Conservation (phyloP, 2,113 vertebrate genomes). For the Dendrocopos noguchii region DNA sequence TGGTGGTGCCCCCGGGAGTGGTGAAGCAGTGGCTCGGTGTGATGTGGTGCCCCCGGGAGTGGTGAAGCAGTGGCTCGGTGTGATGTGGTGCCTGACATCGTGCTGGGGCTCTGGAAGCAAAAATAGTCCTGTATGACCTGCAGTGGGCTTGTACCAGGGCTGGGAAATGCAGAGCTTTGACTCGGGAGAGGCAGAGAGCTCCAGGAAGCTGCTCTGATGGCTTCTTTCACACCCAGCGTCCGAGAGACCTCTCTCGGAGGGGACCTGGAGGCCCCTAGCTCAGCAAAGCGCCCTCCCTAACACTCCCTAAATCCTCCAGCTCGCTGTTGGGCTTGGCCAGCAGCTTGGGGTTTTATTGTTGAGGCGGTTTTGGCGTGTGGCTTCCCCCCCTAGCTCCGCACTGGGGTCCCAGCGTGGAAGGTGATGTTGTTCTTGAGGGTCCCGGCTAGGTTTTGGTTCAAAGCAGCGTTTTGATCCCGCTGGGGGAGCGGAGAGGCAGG, state of each 20-base stretch:
- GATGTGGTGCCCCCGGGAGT: not conserved
- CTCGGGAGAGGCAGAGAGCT: not conserved
- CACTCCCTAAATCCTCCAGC: not conserved
- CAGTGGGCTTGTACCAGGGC: not conserved
- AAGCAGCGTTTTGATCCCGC: rapidly evolving
- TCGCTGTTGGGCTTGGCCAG: not conserved
- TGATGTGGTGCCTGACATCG: not conserved
- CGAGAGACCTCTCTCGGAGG: not conserved
- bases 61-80: not conserved
- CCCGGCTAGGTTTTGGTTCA: not conserved
- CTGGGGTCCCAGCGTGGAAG: not conserved
- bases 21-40: not conserved
- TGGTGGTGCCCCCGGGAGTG: not conserved
- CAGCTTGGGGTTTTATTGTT: rapidly evolving
- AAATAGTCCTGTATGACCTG: not conserved
- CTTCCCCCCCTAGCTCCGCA: not conserved
- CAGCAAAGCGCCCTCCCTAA: not conserved
- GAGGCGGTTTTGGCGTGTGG: not conserved
- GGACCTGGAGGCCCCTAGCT: not conserved
- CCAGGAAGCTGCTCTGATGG: not conserved
- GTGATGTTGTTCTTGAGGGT: not conserved
- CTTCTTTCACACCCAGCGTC: not conserved
- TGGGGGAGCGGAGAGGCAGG: not conserved
- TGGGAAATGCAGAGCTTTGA: not conserved
- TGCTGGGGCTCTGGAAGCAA: not conserved